Percentiles rank a stretch among this genome's conserved stretches.
Conservation (phyloP, 2,113 vertebrate genomes). For the Cebidichthys violaceus region DNA sequence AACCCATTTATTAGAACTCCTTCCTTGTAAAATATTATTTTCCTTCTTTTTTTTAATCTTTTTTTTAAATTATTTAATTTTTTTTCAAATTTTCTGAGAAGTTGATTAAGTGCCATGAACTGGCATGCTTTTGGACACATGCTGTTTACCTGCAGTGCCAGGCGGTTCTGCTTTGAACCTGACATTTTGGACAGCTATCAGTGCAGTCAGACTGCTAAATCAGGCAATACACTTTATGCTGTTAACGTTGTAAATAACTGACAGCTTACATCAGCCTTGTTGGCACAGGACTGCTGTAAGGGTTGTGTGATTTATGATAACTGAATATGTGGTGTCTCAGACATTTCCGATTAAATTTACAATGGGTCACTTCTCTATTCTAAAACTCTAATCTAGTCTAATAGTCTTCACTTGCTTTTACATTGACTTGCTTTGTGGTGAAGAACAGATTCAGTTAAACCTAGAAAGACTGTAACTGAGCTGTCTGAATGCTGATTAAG, state of each 20-base stretch:
- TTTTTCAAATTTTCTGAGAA: conserved; percentile 15
- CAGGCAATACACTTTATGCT: background rate
- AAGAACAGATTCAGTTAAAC: background rate
- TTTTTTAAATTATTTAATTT: background rate
- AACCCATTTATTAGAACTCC: background rate
- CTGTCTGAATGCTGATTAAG: background rate
- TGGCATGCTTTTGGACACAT: background rate
- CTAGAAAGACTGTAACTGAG: background rate
- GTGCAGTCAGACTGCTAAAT: background rate
- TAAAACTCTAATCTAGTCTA: background rate
- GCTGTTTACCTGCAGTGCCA: background rate
- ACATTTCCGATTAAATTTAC: conserved; percentile 1
- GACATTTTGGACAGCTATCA: conserved; percentile 12
- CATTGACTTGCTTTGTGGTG: background rate
- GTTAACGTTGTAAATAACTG: conserved; percentile 15
- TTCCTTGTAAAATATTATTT: background rate
- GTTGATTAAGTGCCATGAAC: background rate
- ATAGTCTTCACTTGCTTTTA: background rate
- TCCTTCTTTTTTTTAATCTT: background rate
- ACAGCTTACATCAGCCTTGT: conserved; percentile 11
- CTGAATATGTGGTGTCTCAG: background rate
- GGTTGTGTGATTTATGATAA: conserved; percentile 10
- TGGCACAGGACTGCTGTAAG: background rate
- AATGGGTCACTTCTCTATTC: conserved; percentile 3
- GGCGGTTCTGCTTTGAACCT: background rate